Evolutionary conservation across 2,797 vertebrate species (phyloP).

Genomic region (Rhodeus uyekii): DNA sequence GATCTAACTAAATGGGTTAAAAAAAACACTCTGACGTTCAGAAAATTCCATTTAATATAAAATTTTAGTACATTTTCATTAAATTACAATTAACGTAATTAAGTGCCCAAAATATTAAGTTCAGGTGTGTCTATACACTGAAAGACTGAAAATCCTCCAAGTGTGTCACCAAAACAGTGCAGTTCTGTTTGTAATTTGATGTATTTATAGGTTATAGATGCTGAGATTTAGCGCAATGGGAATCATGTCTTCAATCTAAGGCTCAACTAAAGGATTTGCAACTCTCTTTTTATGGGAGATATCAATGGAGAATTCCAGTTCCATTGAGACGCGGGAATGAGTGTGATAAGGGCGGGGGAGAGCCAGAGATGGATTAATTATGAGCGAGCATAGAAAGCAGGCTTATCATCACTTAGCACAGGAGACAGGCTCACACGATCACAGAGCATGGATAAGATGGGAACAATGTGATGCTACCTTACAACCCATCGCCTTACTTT

Average conservation of each 20-base stretch:
- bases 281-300: slow-evolving; percentile 75
- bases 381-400: slow-evolving; percentile 91
- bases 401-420: slow-evolving; percentile 91
- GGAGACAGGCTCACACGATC: slow-evolving; percentile 91
- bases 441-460: slow-evolving; percentile 85
- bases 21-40: not conserved
- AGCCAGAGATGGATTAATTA: slow-evolving; percentile 94
- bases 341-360: slow-evolving; percentile 87
- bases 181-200: slow-evolving; percentile 79
- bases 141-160: slow-evolving; percentile 80
- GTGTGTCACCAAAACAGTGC: slow-evolving; percentile 82
- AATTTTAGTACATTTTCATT: not conserved
- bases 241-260: slow-evolving; percentile 89
- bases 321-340: slow-evolving; percentile 88
- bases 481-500: slow-evolving; percentile 83
- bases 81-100: not conserved
- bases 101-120: not conserved
- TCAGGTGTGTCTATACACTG: slow-evolving; percentile 59
- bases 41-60: not conserved
- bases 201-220: slow-evolving; percentile 83
- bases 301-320: slow-evolving; percentile 89
- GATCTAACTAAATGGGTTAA: not conserved
- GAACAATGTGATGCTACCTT: slow-evolving; percentile 90
- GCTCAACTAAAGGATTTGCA: slow-evolving; percentile 89
- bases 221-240: slow-evolving; percentile 82